Evolutionary conservation across 2,888 invertebrate species (phyloP).

Genomic region (Nomada ruficornis): DNA sequence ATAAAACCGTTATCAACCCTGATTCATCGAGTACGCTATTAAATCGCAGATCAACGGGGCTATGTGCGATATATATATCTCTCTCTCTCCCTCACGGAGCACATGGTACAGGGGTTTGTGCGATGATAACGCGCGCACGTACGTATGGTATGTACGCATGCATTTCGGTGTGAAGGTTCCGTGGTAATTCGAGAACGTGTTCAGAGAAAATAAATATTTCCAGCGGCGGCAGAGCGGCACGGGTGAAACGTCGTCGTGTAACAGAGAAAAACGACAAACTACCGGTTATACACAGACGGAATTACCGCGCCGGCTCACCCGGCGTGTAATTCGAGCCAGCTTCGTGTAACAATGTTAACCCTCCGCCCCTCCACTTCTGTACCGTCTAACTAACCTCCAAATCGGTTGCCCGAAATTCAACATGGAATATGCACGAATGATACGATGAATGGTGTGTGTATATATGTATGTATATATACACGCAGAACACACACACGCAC

Average conservation of each 20-base stretch:
- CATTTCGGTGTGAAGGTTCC: neutral
- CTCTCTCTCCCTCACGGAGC: no score
- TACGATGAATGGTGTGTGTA: no score
- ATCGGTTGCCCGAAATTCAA: no score
- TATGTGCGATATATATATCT: neutral
- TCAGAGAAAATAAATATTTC: constrained; percentile 29
- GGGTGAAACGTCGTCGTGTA: neutral
- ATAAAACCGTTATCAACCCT: constrained; percentile 3
- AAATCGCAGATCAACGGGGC: neutral
- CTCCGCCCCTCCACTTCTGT: neutral
- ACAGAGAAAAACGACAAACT: constrained; percentile 14
- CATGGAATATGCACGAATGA: no score
- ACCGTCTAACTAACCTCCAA: no score
- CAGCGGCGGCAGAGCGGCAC: neutral
- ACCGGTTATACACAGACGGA: neutral
- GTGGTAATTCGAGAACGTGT: constrained; percentile 20
- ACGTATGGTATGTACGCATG: neutral
- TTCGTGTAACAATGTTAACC: constrained; percentile 2
- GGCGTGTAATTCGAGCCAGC: constrained; percentile 30
- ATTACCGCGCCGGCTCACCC: neutral
- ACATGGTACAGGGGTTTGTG: no score
- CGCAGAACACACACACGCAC: no score
- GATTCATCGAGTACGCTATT: neutral
- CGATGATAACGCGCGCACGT: neutral
- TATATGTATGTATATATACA: no score